These are phyloP conservation scores for Indri indri DNA, from an alignment of 2,113 vertebrate species.

Conservation along the genomic window DNA sequence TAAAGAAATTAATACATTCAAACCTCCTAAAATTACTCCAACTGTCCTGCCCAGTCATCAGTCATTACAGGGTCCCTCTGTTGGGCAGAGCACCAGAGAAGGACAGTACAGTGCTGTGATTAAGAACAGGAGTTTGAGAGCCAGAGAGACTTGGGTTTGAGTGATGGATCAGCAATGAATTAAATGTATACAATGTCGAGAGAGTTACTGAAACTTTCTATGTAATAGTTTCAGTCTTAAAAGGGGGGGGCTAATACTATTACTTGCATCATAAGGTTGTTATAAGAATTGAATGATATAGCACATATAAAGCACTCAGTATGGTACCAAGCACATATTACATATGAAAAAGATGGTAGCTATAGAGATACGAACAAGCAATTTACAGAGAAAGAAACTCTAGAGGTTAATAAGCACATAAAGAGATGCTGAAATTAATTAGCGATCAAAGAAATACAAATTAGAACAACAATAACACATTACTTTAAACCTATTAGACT, in stretches of 20 bases:
- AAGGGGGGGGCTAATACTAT: neutral
- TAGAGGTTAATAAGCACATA: slow-evolving; percentile 30
- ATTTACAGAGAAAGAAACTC: slow-evolving; percentile 7
- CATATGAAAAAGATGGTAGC: neutral
- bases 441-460: slow-evolving; percentile 58
- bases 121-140: neutral
- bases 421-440: slow-evolving; percentile 55
- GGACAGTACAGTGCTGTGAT: neutral
- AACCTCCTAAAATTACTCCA: neutral
- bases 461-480: neutral
- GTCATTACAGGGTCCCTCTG: neutral
- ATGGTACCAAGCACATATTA: neutral
- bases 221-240: slow-evolving; percentile 13
- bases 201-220: slow-evolving; percentile 27
- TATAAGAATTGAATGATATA: slow-evolving; percentile 14
- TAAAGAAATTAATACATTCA: neutral
- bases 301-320: neutral
- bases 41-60: neutral
- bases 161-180: slow-evolving; percentile 1
- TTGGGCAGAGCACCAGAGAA: neutral
- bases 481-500: neutral
- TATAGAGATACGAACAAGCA: slow-evolving; percentile 9
- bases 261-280: neutral
- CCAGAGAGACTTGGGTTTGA: neutral
- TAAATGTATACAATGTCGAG: neutral